Evolutionary conservation across 2,797 vertebrate genomes (phyloP).

Genomic region (Labeo calbasu): DNA sequence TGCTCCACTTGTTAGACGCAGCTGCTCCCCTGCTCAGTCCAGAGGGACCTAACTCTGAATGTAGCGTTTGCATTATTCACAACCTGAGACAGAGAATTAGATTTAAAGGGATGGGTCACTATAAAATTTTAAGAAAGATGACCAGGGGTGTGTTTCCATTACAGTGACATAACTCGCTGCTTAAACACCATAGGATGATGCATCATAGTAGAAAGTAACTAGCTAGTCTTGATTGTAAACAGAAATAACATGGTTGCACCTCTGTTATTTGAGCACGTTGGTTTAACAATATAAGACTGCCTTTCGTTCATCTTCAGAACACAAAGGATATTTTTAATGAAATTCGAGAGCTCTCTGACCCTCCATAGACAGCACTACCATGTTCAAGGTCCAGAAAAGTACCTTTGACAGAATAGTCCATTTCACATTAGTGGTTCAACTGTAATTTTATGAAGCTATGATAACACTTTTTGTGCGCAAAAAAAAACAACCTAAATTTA

Average conservation of each 20-base stretch:
- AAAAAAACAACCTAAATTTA: no score
- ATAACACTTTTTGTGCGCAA: no score
- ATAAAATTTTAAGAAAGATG: not conserved
- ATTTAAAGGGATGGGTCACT: not conserved
- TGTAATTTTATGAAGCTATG: no score
- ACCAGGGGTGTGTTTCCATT: not conserved
- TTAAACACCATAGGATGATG: not conserved
- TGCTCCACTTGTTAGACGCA: constrained; percentile 75
- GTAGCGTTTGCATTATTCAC: constrained; percentile 68
- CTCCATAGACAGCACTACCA: no score
- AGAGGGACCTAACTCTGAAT: constrained; percentile 63
- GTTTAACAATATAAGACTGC: not conserved
- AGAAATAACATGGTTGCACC: not conserved
- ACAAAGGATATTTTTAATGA: no score
- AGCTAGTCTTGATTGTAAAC: not conserved
- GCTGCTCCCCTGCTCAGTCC: constrained; percentile 73
- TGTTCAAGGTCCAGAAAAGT: no score
- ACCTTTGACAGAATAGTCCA: no score
- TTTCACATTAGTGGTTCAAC: no score
- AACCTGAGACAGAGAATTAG: constrained; percentile 26
- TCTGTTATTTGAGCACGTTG: not conserved
- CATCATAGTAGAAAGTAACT: not conserved
- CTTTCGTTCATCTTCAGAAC: no score
- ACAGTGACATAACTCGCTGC: not conserved
- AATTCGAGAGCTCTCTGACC: no score